phyloP scores from a whole-genome alignment of 2,113 vertebrate genomes.

The Zosterops lateralis region DNA sequence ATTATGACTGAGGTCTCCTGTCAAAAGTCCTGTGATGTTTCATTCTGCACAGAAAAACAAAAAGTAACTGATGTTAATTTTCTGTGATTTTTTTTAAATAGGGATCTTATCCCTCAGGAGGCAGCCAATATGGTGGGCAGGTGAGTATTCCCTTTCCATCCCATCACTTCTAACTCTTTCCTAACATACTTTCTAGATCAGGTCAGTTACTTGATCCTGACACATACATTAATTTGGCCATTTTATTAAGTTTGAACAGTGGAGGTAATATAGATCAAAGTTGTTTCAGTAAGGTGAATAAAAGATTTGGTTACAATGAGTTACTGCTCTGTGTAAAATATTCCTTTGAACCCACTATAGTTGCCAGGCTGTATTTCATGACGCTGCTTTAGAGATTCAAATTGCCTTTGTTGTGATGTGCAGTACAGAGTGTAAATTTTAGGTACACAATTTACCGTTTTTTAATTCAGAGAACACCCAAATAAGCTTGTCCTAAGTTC shows the following conservation, averaged over 20 bases:
- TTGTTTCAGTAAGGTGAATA: not conserved
- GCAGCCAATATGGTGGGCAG: constrained; percentile 21
- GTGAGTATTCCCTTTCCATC: not conserved
- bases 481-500: not conserved
- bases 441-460: not conserved
- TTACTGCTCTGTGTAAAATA: not conserved
- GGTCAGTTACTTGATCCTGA: not conserved
- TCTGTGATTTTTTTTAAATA: not conserved
- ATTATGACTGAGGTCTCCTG: not conserved
- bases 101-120: constrained; percentile 21
- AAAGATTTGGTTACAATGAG: not conserved
- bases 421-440: not conserved
- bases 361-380: not conserved
- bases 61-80: not conserved
- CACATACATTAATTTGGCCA: not conserved
- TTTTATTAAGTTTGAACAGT: not conserved
- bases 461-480: not conserved
- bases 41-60: not conserved
- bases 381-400: not conserved
- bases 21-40: not conserved
- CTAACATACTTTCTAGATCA: not conserved
- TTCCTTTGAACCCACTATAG: not conserved
- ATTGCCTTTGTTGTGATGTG: not conserved
- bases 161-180: not conserved
- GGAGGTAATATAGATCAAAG: rapidly evolving